Conservation (phyloP, 2,888 invertebrate genomes). For the Norana najaformis region DNA sequence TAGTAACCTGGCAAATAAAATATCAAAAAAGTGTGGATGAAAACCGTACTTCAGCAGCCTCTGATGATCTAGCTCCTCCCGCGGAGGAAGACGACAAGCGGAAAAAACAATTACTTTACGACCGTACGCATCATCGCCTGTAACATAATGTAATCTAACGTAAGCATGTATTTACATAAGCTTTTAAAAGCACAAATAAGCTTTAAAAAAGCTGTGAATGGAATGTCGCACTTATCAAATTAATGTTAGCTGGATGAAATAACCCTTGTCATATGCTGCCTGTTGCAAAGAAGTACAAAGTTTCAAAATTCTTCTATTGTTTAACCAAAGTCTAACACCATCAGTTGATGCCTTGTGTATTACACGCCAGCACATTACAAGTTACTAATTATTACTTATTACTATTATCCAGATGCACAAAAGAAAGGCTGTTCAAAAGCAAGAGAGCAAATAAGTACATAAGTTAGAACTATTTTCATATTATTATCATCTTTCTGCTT, state of each 20-base stretch:
- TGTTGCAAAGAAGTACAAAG: no score
- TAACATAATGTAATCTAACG: neutral
- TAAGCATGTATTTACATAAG: neutral
- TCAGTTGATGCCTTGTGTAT: no score
- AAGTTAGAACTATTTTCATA: conserved; percentile 3
- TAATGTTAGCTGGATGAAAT: neutral
- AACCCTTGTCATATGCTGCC: no score
- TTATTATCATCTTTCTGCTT: neutral
- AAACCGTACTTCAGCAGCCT: conserved; percentile 71
- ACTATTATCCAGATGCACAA: no score
- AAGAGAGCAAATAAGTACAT: neutral
- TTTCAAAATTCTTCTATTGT: no score
- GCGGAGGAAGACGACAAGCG: conserved; percentile 84
- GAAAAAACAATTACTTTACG: conserved; percentile 94
- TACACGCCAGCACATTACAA: no score
- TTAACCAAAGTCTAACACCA: no score
- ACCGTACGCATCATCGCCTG: conserved; percentile 78
- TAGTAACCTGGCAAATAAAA: no score
- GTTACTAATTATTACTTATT: no score
- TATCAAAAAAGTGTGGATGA: no score
- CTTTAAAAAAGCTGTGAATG: neutral
- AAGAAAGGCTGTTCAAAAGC: no score
- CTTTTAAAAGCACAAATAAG: neutral
- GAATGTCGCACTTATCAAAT: neutral
- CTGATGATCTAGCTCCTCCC: conserved; percentile 76